Base-by-base conservation (phyloP, 2,113 vertebrate genomes). In the Syngnathus scovelli region DNA sequence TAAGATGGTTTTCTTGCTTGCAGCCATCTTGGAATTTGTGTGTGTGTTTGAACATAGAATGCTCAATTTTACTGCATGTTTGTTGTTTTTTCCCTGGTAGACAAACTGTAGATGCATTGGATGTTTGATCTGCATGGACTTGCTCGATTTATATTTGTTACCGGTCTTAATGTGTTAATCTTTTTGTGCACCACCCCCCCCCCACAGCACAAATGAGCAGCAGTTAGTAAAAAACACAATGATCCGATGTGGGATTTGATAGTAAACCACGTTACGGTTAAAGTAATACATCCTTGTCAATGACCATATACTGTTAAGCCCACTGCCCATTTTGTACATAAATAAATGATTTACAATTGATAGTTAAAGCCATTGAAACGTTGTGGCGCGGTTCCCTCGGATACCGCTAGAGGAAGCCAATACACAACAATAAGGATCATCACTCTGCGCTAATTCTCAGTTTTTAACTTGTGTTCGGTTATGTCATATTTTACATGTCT, bases 1-100 rank as follows among this genome's bases (percentile, higher is more conserved):
- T 75, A 78, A 87, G 81, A 86, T 88, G 82, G 82, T 79, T 76
- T 77, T 79, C 68, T 79, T 87, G 89, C 85, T 84, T 89, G 88
- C 81, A 44, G 75, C 82, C 88, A 88, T 87, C 77, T 89, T 86
- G 76, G 54, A 65, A 36, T 78, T 67, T 70, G 73, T 80, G 72
- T 76, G 68, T 83, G 82, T 83, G 77, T 79, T 80, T 81, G 71
- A 80, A 76, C 71, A 81, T 80, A 80, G 84, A 71, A 86, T 77
- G 78, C 81, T 74, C 23, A 68, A 72, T 61, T 76, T 78, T 54
- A 68, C 78, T 75, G 78, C 83, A 75, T 88, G 81, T 86, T 79
- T 81, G 11, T 2, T 77, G 64, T 79, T 60, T 66, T 67, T 58
- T 33, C 49, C 51, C 55, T 54, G 7, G 60, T 58, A 68, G 78